Conservation (phyloP, 2,113 vertebrate species). For the Rhinolophus ferrumequinum region DNA sequence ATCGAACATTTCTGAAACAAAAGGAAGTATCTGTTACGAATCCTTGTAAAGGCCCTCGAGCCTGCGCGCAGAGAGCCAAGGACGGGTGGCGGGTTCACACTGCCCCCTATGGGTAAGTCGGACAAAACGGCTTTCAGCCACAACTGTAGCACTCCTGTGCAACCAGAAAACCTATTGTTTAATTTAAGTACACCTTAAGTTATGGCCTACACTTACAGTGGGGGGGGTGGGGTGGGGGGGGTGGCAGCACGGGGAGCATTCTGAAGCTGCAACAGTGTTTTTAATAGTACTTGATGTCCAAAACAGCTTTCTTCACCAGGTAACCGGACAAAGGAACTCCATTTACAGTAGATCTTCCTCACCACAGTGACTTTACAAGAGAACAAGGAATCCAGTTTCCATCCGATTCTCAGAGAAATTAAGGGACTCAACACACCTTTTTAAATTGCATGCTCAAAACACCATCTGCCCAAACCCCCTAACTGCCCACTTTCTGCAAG, state of each 20-base stretch:
- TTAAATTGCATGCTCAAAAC: accelerated
- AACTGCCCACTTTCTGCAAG: too few species aligned
- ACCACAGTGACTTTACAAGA: accelerated
- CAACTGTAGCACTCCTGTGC: not conserved
- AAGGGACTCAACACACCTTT: accelerated
- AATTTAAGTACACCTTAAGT: not conserved
- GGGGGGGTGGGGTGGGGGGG: too few species aligned
- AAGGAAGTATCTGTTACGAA: not conserved
- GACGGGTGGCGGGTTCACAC: accelerated
- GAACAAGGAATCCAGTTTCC: not conserved
- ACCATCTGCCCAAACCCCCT: not conserved
- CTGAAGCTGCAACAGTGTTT: accelerated
- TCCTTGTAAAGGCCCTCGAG: accelerated
- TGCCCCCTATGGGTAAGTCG: accelerated
- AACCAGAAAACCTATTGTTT: not conserved
- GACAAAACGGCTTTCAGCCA: not conserved
- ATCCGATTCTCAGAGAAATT: not conserved
- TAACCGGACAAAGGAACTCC: accelerated
- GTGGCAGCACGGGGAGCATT: too few species aligned
- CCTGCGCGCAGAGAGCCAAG: accelerated
- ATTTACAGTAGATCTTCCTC: not conserved
- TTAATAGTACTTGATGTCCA: accelerated
- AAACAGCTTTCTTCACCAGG: accelerated
- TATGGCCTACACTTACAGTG: not conserved
- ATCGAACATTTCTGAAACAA: slow-evolving; percentile 93